These are phyloP conservation scores for Rhagoletis zephyria DNA, from an alignment of 1,140 invertebrate genomes.

Conservation along the genomic window DNA sequence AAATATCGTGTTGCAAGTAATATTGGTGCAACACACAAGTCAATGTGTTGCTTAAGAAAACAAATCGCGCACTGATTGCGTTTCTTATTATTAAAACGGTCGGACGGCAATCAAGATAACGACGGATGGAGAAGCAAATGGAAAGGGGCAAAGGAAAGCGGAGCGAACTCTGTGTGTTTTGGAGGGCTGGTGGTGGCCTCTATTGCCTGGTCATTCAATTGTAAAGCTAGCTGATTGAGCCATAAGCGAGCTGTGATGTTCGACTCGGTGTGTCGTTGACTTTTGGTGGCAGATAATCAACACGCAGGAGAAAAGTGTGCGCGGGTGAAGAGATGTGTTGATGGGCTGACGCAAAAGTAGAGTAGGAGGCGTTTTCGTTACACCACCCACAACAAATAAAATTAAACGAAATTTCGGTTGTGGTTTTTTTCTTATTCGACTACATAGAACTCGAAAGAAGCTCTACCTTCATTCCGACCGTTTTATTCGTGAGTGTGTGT, in stretches of 20 bases:
- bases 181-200: neutral
- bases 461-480: too few relatives aligned
- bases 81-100: slow-evolving; percentile 67
- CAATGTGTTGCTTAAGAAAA: slow-evolving; percentile 66
- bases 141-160: neutral
- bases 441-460: neutral
- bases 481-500: neutral
- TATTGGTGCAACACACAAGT: slow-evolving; percentile 8
- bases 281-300: slow-evolving; percentile 66
- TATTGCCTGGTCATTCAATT: neutral
- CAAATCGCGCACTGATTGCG: slow-evolving; percentile 72
- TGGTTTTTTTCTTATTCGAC: too few relatives aligned
- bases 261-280: slow-evolving; percentile 70
- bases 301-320: slow-evolving; percentile 53
- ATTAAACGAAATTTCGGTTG: neutral
- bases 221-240: neutral
- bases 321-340: neutral
- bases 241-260: slow-evolving; percentile 62
- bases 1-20: slow-evolving; percentile 43
- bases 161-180: neutral
- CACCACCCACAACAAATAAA: slow-evolving; percentile 16
- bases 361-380: neutral
- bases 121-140: neutral
- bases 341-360: neutral
- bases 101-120: slow-evolving; percentile 42